A percentile compares a stretch with the other conserved stretches of the same genome.
Evolutionary conservation across 2,113 vertebrate species (phyloP).

Genomic region (Accipiter cooperii): DNA sequence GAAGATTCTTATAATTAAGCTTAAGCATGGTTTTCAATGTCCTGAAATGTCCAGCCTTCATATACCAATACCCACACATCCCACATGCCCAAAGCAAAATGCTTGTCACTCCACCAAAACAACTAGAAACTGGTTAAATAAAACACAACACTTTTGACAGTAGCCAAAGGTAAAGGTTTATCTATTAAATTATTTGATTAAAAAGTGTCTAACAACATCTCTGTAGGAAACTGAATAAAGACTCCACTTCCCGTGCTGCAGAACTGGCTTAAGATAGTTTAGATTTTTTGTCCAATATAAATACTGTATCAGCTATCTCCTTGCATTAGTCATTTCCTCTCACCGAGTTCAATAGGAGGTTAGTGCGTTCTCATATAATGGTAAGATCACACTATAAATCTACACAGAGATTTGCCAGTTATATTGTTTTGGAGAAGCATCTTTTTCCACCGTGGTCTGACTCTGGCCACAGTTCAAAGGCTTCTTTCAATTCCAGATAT

Average conservation of each 20-base stretch:
- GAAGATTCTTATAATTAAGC: neutral
- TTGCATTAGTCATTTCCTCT: slow-evolving; percentile 80
- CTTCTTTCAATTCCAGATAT: slow-evolving; percentile 36
- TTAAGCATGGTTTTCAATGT: neutral
- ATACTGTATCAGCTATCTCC: slow-evolving; percentile 73
- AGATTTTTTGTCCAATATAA: slow-evolving; percentile 75
- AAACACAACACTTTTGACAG: neutral
- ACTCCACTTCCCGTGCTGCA: slow-evolving; percentile 71
- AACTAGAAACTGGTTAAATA: neutral
- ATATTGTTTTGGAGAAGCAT: slow-evolving; percentile 44
- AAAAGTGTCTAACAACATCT: slow-evolving; percentile 64
- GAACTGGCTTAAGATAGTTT: slow-evolving; percentile 50
- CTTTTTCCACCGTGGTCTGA: slow-evolving; percentile 58
- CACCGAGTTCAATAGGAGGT: slow-evolving; percentile 76
- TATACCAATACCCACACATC: neutral
- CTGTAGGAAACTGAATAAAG: slow-evolving; percentile 72
- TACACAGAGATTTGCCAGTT: slow-evolving; percentile 31
- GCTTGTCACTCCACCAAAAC: neutral
- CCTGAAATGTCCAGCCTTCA: neutral
- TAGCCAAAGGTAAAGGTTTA: slow-evolving; percentile 37
- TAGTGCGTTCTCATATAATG: slow-evolving; percentile 76
- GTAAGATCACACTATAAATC: slow-evolving; percentile 42
- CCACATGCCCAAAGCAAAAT: neutral
- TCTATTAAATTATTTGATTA: slow-evolving; percentile 7
- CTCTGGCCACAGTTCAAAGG: slow-evolving; percentile 65